These are phyloP conservation scores for Leptopterna dolabrata DNA, from an alignment of 2,888 invertebrate genomes.

Conservation along the genomic window DNA sequence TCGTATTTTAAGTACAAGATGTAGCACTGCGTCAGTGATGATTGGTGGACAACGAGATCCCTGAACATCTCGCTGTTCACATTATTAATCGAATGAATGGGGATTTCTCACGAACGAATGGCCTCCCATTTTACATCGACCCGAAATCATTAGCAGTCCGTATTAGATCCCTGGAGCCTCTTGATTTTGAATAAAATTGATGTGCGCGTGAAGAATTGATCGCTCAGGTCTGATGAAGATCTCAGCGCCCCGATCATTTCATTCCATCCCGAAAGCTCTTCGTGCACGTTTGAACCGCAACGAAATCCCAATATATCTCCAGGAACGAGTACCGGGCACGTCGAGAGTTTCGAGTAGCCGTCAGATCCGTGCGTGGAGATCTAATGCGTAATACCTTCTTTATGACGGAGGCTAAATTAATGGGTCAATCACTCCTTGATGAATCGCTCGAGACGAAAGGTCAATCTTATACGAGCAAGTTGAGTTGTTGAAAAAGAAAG, in stretches of 20 bases:
- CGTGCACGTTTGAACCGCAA: background rate
- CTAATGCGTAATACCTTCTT: background rate
- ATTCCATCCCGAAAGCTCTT: background rate
- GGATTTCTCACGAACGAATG: too few species aligned
- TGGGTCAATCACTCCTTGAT: conserved; percentile 18
- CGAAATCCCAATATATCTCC: background rate
- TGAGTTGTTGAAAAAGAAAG: conserved; percentile 26
- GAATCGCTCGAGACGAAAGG: conserved; percentile 13
- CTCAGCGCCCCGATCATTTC: background rate
- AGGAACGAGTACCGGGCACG: background rate
- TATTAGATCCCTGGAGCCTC: background rate
- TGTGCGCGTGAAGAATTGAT: background rate
- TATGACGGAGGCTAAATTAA: background rate
- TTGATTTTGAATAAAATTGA: background rate
- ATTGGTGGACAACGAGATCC: too few species aligned
- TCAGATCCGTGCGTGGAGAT: background rate
- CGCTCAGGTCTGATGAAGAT: background rate
- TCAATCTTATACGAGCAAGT: conserved; percentile 25
- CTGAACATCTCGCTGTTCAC: too few species aligned
- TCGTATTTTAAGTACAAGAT: too few species aligned
- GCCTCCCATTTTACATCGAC: background rate
- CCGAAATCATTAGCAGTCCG: background rate
- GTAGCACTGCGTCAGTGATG: too few species aligned
- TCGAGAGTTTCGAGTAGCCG: background rate
- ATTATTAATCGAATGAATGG: too few species aligned